Conservation (phyloP, 2,113 vertebrate genomes). For the Indicator maculatus region DNA sequence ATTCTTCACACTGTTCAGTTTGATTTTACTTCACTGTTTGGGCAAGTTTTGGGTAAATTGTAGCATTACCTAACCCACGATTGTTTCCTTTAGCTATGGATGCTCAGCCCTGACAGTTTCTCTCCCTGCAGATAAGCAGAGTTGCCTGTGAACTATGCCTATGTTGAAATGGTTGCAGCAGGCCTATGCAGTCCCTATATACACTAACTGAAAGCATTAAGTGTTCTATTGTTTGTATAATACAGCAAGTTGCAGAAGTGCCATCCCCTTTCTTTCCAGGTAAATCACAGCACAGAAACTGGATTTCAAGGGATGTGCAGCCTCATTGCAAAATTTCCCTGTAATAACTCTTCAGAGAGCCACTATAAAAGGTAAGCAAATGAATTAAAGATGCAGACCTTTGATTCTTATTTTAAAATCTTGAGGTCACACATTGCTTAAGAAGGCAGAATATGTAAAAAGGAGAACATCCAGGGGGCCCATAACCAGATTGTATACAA, state of each 20-base stretch:
- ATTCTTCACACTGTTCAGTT: not conserved
- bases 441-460: not conserved
- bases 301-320: not conserved
- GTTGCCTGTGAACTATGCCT: not conserved
- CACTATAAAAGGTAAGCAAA: not conserved
- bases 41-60: not conserved
- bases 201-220: not conserved
- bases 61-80: not conserved
- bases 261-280: not conserved
- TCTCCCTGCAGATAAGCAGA: not conserved
- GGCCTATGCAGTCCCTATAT: not conserved
- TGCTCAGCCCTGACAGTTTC: not conserved
- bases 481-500: not conserved
- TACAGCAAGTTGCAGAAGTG: not conserved
- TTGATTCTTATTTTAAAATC: not conserved
- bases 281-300: not conserved
- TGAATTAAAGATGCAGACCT: not conserved
- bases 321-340: not conserved
- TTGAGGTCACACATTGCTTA: not conserved
- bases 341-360: not conserved
- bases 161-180: not conserved
- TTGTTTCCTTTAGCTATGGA: not conserved
- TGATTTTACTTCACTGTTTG: not conserved
- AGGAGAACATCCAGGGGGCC: not conserved
- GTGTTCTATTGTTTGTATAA: not conserved